phyloP scores from a whole-genome alignment of 2,888 invertebrate genomes.

The Blastobasis lacticolella region DNA sequence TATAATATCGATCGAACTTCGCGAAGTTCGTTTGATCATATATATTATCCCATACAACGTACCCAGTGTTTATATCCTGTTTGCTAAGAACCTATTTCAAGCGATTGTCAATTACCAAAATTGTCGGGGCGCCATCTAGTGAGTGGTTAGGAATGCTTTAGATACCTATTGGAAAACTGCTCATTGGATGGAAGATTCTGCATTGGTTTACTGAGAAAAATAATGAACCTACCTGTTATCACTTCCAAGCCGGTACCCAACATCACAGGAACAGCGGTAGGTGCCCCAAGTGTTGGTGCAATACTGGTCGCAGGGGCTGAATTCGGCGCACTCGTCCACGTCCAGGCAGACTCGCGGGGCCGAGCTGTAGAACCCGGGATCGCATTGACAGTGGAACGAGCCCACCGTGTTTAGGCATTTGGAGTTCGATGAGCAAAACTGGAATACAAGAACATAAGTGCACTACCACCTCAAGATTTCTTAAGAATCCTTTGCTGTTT shows the following conservation, averaged over 20 bases:
- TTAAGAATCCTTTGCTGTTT: too few relatives aligned
- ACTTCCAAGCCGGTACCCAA: slow-evolving; percentile 86
- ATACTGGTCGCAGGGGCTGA: slow-evolving; percentile 82
- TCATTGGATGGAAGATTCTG: too few relatives aligned
- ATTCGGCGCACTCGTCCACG: slow-evolving; percentile 78
- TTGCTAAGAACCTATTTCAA: too few relatives aligned
- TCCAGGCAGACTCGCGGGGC: slow-evolving; percentile 75
- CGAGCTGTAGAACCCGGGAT: slow-evolving; percentile 52
- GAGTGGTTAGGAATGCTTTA: too few relatives aligned
- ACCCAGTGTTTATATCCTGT: too few relatives aligned
- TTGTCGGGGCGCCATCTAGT: too few relatives aligned
- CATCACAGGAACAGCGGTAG: slow-evolving; percentile 90
- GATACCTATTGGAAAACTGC: too few relatives aligned
- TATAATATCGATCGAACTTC: too few relatives aligned
- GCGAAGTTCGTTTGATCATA: too few relatives aligned
- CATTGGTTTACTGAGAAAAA: too few relatives aligned
- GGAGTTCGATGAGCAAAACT: slow-evolving; percentile 59
- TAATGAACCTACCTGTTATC: slow-evolving; percentile 76
- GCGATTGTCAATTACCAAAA: too few relatives aligned
- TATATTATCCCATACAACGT: too few relatives aligned
- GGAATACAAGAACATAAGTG: slow-evolving; percentile 8
- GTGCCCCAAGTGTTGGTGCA: slow-evolving; percentile 95
- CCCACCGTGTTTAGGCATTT: slow-evolving; percentile 63
- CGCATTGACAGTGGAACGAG: slow-evolving; percentile 61
- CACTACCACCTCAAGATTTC: background rate